phyloP scores from a whole-genome alignment of 2,888 invertebrate species.

The Empis livida region DNA sequence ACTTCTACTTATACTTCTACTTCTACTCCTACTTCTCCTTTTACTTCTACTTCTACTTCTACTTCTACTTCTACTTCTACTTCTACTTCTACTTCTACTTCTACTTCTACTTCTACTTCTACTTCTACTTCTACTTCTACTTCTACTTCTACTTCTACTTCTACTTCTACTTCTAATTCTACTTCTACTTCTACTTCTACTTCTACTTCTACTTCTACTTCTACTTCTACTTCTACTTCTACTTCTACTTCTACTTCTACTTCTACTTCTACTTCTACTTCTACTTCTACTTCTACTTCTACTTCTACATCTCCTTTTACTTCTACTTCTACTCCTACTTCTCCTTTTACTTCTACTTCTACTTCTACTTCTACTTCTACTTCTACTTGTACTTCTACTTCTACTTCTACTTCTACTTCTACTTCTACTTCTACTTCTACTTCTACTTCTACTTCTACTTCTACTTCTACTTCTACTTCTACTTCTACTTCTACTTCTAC shows the following conservation, averaged over 20 bases:
- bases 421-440: neutral
- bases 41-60: neutral
- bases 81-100: neutral
- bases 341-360: too few species aligned
- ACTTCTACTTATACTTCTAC: neutral
- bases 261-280: neutral
- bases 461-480: neutral
- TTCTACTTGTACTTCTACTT: neutral
- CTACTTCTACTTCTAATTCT: too few species aligned
- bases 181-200: neutral
- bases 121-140: neutral
- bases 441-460: neutral
- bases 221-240: neutral
- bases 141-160: conserved; percentile 1
- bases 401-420: neutral
- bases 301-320: neutral
- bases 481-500: neutral
- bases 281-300: neutral
- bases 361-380: neutral
- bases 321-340: too few species aligned
- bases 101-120: neutral
- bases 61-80: neutral
- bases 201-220: neutral
- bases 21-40: too few species aligned
- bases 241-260: neutral